These are phyloP conservation scores for Drosophila parthenogenetica DNA, from an alignment of 2,888 invertebrate species.

Conservation along the genomic window DNA sequence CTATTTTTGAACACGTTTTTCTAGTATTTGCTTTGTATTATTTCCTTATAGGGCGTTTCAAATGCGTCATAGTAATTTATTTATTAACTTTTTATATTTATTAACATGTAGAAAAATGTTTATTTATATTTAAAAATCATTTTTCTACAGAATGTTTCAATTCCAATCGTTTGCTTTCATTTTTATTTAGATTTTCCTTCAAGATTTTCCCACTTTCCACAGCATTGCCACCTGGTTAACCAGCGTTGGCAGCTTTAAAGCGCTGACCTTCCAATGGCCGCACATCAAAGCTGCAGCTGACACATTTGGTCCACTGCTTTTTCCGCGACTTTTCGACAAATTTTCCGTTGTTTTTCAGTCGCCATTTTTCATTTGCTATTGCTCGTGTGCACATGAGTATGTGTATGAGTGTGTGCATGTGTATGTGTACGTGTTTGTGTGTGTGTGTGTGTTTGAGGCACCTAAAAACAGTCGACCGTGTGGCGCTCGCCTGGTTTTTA, in stretches of 20 bases:
- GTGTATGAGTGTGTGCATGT: constrained; percentile 12
- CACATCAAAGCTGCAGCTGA: constrained; percentile 61
- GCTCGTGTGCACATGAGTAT: constrained; percentile 9
- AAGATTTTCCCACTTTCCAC: no score
- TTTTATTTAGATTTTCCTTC: neutral
- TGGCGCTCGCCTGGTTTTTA: constrained; percentile 71
- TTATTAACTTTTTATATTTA: no score
- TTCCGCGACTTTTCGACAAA: constrained; percentile 33
- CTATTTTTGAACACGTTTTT: neutral
- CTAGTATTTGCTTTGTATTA: neutral
- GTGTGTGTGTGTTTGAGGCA: constrained; percentile 52
- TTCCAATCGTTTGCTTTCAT: no score
- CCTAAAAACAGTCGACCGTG: constrained; percentile 77
- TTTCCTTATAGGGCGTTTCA: neutral
- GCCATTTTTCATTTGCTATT: constrained; percentile 73
- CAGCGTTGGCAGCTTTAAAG: neutral
- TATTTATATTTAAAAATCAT: no score
- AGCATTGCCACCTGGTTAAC: neutral
- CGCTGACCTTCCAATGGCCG: constrained; percentile 60
- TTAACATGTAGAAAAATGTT: no score
- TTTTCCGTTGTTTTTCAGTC: constrained; percentile 58
- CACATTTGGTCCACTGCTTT: constrained; percentile 53
- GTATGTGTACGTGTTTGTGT: constrained; percentile 4
- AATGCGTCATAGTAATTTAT: no score
- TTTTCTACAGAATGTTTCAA: no score